Base-by-base conservation (phyloP, 2,888 invertebrate species). In the Gymnoscelis rufifasciata region DNA sequence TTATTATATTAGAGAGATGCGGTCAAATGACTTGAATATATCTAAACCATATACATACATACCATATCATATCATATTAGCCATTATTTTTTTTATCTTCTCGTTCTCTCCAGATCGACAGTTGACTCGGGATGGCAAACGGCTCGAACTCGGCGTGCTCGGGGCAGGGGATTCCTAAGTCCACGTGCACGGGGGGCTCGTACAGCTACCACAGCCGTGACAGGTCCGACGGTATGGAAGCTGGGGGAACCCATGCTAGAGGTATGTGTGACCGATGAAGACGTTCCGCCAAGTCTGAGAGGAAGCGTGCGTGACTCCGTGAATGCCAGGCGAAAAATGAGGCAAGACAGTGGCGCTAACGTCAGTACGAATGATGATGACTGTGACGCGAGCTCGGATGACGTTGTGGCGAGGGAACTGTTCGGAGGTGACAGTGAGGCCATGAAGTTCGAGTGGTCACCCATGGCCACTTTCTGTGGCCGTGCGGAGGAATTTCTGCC, bases 391-490 rank as follows among this genome's bases (percentile, higher is more conserved):
- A n/a, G n/a, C 26, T n/a, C n/a, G 26, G 26, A 27, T 4, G 4
- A 5, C 6, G 24, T 3, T 27, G n/a, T 2, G 8, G n/a, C 26
- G 3, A 8, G 3, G 26, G 2, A 27, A 27, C 26, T 27, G 26
- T 27, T 27, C n/a, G 26, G 26, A 1, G 26, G 26, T 8, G 26
- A 27, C n/a, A 27, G 26, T 8, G 8, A n/a, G n/a, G 26, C 26
- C n/a, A 2, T n/a, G 26, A n/a, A 27, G n/a, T 27, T 27, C 26
- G 26, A n/a, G n/a, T 27, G 26, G 26, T 27, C 26, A n/a, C 26
- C 26, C 10, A 31, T 27, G 46, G 37, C 35, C 27, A 43, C 30
- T 50, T 49, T 44, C n/a, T n/a, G 26, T 27, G 26, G 26, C 5
- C 26, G 26, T n/a, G 26, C n/a, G 26, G 26, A 27, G n/a, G 26